Base-by-base conservation (phyloP, 2,888 invertebrate species). In the Spilosoma lubricipeda region DNA sequence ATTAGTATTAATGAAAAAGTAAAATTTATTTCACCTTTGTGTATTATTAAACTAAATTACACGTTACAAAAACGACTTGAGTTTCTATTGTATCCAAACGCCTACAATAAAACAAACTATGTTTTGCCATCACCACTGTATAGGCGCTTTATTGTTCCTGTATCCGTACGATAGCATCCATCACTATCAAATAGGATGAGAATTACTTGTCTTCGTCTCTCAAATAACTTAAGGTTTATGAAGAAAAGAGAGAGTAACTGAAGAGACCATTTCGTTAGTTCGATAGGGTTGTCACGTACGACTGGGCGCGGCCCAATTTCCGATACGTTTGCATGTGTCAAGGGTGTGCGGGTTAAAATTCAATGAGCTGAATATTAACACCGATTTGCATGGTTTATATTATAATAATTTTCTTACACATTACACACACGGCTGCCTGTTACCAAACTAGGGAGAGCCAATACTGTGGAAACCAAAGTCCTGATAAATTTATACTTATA, bases 71-170 rank as follows among this genome's bases (percentile, higher is more conserved):
- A 56, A 23, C 52, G 23, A 52, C 23, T 23, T 23, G 7, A 13
- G 23, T 36, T 5, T 33, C 13, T 52, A 33, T 52, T 36, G 23
- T 71, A 30, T 27, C 42, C 15, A 30, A 68, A 66, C 78, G 80
- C 82, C 84, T 82, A 64, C 27, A n/a, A 27, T 20, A 15, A 75
- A 74, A 80, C 76, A 76, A 65, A 69, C 70, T 74, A 78, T 77
- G 73, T 74, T 80, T 85, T 85, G 84, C 77, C 75, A 82, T 82
- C 77, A 66, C 56, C 68, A 48, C 7, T 30, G 67, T 45, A 52
- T 80, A 85, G 86, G 86, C 84, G 79, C 74, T 77, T 42, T 59
- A 79, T 79, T 79, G 13, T 30, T 20, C 15, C n/a, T 20, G 11
- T 15, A 48, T 30, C 3, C 13, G 15, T 39, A 18, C 30, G 30